phyloP scores from a whole-genome alignment of 2,888 invertebrate species.

The Plusia festucae region DNA sequence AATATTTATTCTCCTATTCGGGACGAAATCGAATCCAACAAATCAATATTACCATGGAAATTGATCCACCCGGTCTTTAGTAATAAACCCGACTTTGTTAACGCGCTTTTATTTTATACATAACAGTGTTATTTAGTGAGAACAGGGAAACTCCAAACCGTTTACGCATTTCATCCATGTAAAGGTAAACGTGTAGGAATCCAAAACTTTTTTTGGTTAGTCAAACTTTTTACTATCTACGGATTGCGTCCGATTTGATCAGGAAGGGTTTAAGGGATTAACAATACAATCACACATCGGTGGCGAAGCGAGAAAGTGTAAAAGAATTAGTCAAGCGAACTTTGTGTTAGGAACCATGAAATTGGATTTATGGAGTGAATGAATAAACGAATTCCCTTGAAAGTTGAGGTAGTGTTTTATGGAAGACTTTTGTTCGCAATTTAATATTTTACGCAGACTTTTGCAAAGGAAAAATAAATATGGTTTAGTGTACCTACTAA shows the following conservation, averaged over 20 bases:
- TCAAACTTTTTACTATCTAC: background rate
- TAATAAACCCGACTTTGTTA: too few relatives aligned
- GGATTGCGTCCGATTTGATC: background rate
- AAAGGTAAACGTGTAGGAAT: background rate
- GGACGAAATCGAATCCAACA: too few relatives aligned
- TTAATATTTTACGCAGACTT: too few relatives aligned
- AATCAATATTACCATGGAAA: too few relatives aligned
- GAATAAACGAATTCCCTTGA: background rate
- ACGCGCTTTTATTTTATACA: too few relatives aligned
- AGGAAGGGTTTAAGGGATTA: background rate
- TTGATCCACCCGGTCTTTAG: too few relatives aligned
- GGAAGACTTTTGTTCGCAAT: too few relatives aligned
- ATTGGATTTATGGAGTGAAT: background rate
- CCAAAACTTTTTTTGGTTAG: slow-evolving; percentile 6
- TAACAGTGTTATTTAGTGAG: background rate
- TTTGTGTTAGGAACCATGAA: background rate
- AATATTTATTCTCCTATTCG: too few relatives aligned
- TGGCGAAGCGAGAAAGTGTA: background rate
- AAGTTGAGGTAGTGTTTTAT: too few relatives aligned
- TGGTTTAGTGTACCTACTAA: too few relatives aligned
- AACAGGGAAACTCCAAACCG: background rate
- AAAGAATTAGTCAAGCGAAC: background rate
- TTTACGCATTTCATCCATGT: background rate
- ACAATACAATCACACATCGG: slow-evolving; percentile 4
- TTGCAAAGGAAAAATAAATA: too few relatives aligned